Evolutionary conservation across 2,888 invertebrate genomes (phyloP), one percentile per base, ranked within the genome.

Genomic region (Mellilla xanthometata): DNA sequence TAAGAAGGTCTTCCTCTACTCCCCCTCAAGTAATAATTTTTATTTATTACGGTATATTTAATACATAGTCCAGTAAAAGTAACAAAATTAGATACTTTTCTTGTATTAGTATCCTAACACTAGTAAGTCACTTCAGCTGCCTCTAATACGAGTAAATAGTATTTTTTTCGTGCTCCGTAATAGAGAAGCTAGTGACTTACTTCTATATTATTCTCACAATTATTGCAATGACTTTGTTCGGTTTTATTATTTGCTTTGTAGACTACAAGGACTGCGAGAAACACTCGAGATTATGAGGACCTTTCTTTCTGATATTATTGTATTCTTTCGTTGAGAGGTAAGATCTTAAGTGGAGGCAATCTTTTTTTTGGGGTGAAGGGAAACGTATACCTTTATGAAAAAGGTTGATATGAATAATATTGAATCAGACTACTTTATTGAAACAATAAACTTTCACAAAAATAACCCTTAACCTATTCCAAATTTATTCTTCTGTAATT

Each of bases 81-180:
- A 15, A 15, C 2, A 15, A 15, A 15, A 15, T 3, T 3, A 15
- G 5, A 19, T 5, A 6, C 15, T 6, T 19, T 19, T n/a, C n/a
- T n/a, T n/a, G n/a, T n/a, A n/a, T n/a, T n/a, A n/a, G n/a, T n/a
- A n/a, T n/a, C n/a, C n/a, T n/a, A n/a, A n/a, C 19, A 19, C 19
- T 60, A 39, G 41, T 47, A 51, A 45, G 52, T 62, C 65, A 70
- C 65, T 71, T 67, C 66, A 71, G 67, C 53, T 66, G 62, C 69
- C 72, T 81, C 77, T 76, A 76, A 78, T 79, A n/a, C n/a, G n/a
- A n/a, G n/a, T n/a, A 81, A 76, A 76, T 71, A 60, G 68, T 61
- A 52, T 74, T 78, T 78, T 75, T 72, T 72, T 73, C 67, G 61
- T 68, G 54, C 53, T 49, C 54, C 46, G 55, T 66, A 66, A 73